Base-by-base conservation (phyloP, 2,797 vertebrate species). In the Caiman crocodilus region DNA sequence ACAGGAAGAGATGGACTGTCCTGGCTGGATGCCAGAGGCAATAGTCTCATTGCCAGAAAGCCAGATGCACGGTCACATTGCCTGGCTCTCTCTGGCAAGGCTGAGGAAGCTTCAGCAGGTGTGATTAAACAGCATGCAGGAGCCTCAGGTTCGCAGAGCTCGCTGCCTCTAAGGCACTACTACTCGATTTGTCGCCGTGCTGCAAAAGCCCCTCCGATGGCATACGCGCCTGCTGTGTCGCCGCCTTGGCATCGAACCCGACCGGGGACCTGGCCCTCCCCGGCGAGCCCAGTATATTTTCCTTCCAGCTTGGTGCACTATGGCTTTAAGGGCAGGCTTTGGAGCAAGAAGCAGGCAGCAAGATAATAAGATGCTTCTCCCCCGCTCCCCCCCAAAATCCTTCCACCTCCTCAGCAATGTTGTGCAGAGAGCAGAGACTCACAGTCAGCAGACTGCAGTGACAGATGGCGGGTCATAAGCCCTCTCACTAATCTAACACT, bases 401-500 rank as follows among this genome's bases (percentile, higher is more conserved):
- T 96, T 96, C 93, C 92, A 89, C 88, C 95, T 95, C 96, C 95
- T 97, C 96, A 96, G 96, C 96, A 96, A 95, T 94, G 95, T 65
- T 88, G 94, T 64, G 32, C 89, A 42, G 94, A 86, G 94, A 94
- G 95, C 95, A 63, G 94, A 95, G 90, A 74, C 93, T 93, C 79
- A 84, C 88, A 92, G 93, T 93, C 94, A 96, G 95, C 95, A 96
- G 95, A 95, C 95, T 96, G 94, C 93, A 90, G 85, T 94, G 96
- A 96, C 97, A 97, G 97, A 97, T 97, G 97, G 96, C 93, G 76
- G 94, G 93, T 97, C 96, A 97, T 96, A 96, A 97, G 94, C 97
- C 94, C 94, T 96, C 91, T 79, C n/a, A 69, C 95, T 97, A 96
- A 97, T 97, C 97, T 96, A 96, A 95, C 94, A 87, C 95, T 89